phyloP scores from a whole-genome alignment of 2,113 vertebrate species.

The Hymenochirus boettgeri region DNA sequence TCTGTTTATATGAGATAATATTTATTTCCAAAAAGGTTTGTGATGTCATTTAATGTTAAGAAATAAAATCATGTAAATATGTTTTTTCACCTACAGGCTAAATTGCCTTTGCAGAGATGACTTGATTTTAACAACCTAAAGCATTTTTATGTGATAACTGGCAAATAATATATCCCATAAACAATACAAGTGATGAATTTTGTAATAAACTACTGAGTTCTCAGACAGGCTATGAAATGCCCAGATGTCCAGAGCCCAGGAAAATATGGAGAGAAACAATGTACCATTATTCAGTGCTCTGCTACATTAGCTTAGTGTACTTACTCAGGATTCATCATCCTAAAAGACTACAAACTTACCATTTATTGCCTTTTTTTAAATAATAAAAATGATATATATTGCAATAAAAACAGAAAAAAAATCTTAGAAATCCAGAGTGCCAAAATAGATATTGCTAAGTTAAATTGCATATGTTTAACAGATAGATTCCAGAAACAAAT shows the following conservation, averaged over 20 bases:
- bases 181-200: constrained; percentile 15
- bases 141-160: constrained; percentile 1
- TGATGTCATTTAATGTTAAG: constrained; percentile 35
- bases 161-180: constrained; percentile 2
- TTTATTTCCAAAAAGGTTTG: constrained; percentile 38
- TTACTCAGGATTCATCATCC: too few species aligned
- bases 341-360: too few species aligned
- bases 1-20: constrained; percentile 34
- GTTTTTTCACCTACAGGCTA: constrained; percentile 19
- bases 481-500: too few species aligned
- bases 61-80: constrained; percentile 32
- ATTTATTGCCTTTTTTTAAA: too few species aligned
- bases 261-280: background rate
- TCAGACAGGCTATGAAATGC: constrained; percentile 19
- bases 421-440: too few species aligned
- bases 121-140: constrained; percentile 5
- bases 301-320: constrained; percentile 6
- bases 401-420: too few species aligned
- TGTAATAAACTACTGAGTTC: constrained; percentile 19
- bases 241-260: constrained; percentile 18
- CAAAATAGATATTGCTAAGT: too few species aligned
- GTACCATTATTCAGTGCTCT: constrained; percentile 17
- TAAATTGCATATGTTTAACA: too few species aligned
- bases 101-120: background rate
- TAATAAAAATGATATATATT: too few species aligned